Conservation (phyloP, 2,797 vertebrate species). For the Platalea minor region DNA sequence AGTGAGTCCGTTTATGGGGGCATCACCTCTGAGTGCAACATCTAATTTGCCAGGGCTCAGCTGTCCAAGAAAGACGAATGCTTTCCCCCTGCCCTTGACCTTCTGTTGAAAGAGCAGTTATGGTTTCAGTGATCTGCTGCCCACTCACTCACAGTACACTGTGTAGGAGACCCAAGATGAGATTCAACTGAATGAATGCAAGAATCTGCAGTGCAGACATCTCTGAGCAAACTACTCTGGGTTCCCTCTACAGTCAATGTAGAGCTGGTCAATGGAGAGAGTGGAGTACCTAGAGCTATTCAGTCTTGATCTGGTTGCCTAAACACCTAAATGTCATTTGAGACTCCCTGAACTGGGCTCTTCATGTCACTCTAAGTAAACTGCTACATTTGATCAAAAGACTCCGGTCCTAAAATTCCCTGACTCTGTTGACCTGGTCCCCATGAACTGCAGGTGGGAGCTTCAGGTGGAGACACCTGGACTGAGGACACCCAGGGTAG, state of each 20-base stretch:
- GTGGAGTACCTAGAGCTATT: neutral
- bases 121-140: neutral
- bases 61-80: neutral
- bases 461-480: neutral
- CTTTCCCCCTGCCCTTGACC: no score
- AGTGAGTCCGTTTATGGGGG: neutral
- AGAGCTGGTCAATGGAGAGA: neutral
- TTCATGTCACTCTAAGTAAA: neutral
- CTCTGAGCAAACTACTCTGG: neutral
- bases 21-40: neutral
- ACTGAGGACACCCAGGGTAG: neutral
- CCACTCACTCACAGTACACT: neutral
- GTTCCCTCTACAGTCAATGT: neutral
- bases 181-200: neutral
- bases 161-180: neutral
- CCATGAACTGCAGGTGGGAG: neutral
- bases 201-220: neutral
- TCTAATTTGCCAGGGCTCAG: neutral
- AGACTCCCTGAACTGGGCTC: neutral
- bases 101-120: neutral
- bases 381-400: neutral
- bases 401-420: neutral
- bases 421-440: neutral
- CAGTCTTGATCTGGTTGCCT: neutral
- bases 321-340: neutral